phyloP scores from a whole-genome alignment of 2,113 vertebrate genomes.

The cat (Felis catus) region DNA sequence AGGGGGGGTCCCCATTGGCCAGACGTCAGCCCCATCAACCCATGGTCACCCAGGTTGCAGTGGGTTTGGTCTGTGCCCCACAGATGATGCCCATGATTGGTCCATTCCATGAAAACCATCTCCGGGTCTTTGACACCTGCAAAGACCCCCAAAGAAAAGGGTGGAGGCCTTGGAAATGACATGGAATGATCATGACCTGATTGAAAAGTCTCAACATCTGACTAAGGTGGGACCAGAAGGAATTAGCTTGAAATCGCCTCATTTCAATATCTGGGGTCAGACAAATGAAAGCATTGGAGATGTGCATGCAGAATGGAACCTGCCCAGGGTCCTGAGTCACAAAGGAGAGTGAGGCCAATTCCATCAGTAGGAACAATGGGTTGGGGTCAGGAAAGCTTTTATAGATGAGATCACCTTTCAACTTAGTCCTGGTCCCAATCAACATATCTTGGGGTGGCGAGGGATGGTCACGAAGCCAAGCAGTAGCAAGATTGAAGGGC shows the following conservation, averaged over 20 bases:
- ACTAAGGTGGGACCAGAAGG: background rate
- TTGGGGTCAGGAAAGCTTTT: background rate
- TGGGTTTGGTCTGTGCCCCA: background rate
- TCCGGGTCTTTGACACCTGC: background rate
- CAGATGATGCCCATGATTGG: background rate
- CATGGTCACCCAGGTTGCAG: background rate
- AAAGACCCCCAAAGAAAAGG: background rate
- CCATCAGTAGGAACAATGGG: background rate
- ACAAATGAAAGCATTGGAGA: background rate
- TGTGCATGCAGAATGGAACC: background rate
- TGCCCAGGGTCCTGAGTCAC: background rate
- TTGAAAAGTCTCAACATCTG: background rate
- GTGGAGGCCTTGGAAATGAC: background rate
- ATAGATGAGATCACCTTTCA: background rate
- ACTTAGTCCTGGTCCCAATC: background rate
- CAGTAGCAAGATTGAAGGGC: background rate
- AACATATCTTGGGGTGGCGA: background rate
- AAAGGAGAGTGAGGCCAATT: background rate
- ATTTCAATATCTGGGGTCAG: background rate
- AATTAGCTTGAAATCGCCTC: background rate
- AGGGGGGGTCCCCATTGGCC: accelerated
- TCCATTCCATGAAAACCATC: background rate
- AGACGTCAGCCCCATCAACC: background rate
- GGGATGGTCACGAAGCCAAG: background rate
- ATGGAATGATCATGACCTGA: background rate